These are phyloP conservation scores for Chelonoidis abingdonii DNA, from an alignment of 2,113 vertebrate genomes.

Conservation along the genomic window DNA sequence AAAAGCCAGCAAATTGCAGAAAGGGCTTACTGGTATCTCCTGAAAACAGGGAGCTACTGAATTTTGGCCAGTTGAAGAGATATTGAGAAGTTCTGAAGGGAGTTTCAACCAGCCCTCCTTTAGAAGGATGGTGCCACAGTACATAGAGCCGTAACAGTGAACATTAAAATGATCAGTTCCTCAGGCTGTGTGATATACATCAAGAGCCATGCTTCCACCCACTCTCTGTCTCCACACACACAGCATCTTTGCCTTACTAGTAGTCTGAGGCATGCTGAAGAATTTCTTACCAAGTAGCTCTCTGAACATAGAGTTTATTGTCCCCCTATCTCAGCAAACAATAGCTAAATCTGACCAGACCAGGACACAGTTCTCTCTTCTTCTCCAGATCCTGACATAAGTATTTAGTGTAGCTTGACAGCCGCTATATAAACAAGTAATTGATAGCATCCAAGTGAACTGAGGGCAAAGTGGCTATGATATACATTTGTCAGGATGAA, in stretches of 20 bases:
- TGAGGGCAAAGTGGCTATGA: background rate
- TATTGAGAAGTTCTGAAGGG: background rate
- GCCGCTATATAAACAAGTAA: conserved; percentile 4
- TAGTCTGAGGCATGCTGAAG: background rate
- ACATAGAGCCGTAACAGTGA: background rate
- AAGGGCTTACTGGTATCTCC: background rate
- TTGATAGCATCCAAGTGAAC: background rate
- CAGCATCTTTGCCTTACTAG: background rate
- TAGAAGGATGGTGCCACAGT: background rate
- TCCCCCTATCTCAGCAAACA: background rate
- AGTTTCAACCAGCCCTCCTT: background rate
- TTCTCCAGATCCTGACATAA: background rate
- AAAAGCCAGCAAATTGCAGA: background rate
- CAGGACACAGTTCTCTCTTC: background rate
- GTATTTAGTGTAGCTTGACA: background rate
- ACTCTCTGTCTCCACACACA: background rate
- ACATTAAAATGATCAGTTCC: background rate
- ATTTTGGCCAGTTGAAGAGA: background rate
- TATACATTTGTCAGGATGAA: conserved; percentile 13
- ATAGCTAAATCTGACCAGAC: background rate
- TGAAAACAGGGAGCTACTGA: background rate
- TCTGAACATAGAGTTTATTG: background rate
- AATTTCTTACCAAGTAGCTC: background rate
- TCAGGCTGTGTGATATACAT: background rate
- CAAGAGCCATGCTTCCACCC: background rate